Base-by-base conservation (phyloP, 2,888 invertebrate species). In the Limenitis camilla region DNA sequence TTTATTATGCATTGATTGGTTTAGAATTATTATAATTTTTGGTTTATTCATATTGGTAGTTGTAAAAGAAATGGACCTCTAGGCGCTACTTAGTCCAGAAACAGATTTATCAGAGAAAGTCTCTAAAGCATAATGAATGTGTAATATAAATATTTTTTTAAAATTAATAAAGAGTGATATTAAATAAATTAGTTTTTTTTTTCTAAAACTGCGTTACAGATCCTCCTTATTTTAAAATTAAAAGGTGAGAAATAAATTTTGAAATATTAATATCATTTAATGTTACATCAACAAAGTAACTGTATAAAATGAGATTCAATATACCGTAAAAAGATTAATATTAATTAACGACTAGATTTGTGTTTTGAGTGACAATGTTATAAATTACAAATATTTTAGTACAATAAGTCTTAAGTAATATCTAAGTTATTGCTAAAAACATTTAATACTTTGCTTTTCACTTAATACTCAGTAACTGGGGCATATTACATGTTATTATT, bases 111-210 rank as follows among this genome's bases (percentile, higher is more conserved):
- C 48, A 40, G 31, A 53, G 29, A 78, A 77, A 82, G 78, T 77
- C 77, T 82, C 81, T 81, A 80, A 76, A 81, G 71, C 71, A n/a
- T n/a, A n/a, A 81, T 80, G 80, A 81, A 84, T 84, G 82, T 85
- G 81, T 84, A 81, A 81, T 82, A 86, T 78, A 80, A 81, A 80
- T 87, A 87, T 87, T 87, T 86, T 87, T 87, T 83, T 86, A 84
- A 85, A 82, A 82, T 78, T 79, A 87, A 83, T 86, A 87, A 87
- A 86, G 85, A 86, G 86, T 86, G 86, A 87, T 85, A 86, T 80
- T 82, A 69, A 82, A 63, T 64, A 48, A 4, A 11, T 44, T 45
- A 56, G 55, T 56, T 69, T 61, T 69, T 64, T 69, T 74, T 72
- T 45, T 33, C 38, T 8, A 19, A 8, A 28, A 9, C 4, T 10